Base-by-base conservation (phyloP, 2,113 vertebrate genomes). In the Neolamprologus toae region DNA sequence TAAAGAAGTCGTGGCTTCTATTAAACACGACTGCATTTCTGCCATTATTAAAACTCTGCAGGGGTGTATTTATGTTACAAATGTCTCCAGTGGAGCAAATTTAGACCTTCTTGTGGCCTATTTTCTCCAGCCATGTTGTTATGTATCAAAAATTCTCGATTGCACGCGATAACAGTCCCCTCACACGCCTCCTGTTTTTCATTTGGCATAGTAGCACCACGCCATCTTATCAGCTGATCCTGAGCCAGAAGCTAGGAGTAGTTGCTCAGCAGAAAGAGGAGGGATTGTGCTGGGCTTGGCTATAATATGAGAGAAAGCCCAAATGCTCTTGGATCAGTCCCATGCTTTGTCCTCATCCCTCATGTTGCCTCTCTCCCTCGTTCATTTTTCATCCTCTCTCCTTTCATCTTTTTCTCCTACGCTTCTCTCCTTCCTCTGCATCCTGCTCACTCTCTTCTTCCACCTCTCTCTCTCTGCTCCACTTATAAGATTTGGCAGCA, bases 401-500 rank as follows among this genome's bases (percentile, higher is more conserved):
- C 87, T 94, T 89, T 93, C 88, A 91, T 94, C 87, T 93, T 91
- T 94, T 85, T 91, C 88, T 92, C 89, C 89, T 84, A 95, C 94
- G 94, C 91, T 94, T 92, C 91, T 92, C 63, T 92, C 84, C 82
- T 92, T 94, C 92, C 91, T 91, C 93, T 92, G 90, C 90, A 90
- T 93, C 90, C 86, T 88, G 73, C 89, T 94, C 93, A 9, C 89
- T 92, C 90, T 89, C 89, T 90, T 85, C 91, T 88, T 94, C 89
- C 80, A 80, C 84, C 89, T 87, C 76, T 61, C 82, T 88, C 88
- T 93, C 89, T 86, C 91, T 95, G 93, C 93, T 95, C 96, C 94
- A 96, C 94, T 95, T 96, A 93, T 93, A 93, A 84, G 95, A 93
- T 93, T 96, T 97, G 98, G 97, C 98, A 96, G 96, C 90, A 94